Base-by-base conservation (phyloP, 2,888 invertebrate species). In the Drosophila meridionalis region DNA sequence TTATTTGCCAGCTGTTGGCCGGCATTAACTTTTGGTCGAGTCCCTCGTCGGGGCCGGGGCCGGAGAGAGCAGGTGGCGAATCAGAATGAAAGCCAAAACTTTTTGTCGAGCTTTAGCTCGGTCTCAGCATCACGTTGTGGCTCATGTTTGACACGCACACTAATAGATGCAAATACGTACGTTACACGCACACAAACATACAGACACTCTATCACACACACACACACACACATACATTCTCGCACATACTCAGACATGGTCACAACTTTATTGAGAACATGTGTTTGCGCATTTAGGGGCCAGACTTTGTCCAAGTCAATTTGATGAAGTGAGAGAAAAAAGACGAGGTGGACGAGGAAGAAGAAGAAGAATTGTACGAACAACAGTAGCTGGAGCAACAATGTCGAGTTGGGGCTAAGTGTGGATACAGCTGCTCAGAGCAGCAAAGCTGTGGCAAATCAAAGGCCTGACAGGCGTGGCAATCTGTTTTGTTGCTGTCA, bases 211-310 rank as follows among this genome's bases (percentile, higher is more conserved):
- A 20, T 20, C 20, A 32, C 14, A 43, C 26, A 20, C 14, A 57
- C 42, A 50, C 42, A 42, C 20, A 20, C 1, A 20, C 45, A 43
- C 43, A 26, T 12, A 36, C 36, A 63, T 1, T 14, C 48, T 34
- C 45, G 45, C 42, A 42, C 34, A 34, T 4, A 1, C 28, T 58
- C 34, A 58, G 58, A 38, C 38, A 63, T 60, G 42, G 50, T 52
- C 63, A 73, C 72, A 78, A 76, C 62, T 76, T 82, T 77, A 73
- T 73, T 66, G 79, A 71, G 76, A 84, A 84, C 84, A 85, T 83
- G 85, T 85, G 85, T 85, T 85, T 79, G 79, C 81, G 85, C 84
- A 84, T 84, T 84, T 82, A 85, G 83, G n/a, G 32, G 38, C 32
- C 52, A 47, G 62, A 59, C 65, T 73, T 61, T 66, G 77, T 66